Conservation (phyloP, 2,888 invertebrate genomes). For the Oxyteleia sp. region DNA sequence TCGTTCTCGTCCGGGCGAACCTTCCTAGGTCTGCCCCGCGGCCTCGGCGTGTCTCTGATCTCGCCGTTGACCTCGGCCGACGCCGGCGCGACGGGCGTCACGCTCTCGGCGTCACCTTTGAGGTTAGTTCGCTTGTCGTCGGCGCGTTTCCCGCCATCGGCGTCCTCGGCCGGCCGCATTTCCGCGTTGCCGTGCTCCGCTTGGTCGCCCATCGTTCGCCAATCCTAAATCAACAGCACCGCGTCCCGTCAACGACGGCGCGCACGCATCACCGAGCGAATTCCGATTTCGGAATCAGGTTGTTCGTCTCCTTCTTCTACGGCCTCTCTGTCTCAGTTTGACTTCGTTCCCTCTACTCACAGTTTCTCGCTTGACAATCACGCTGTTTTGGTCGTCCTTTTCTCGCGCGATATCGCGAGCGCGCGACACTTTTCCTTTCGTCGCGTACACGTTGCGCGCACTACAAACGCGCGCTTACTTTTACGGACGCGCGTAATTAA, state of each 20-base stretch:
- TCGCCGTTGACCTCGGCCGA: slow-evolving; percentile 50
- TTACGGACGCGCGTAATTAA: too few relatives aligned
- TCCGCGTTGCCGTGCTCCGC: slow-evolving; percentile 7
- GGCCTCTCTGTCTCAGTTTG: too few relatives aligned
- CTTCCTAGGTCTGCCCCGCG: slow-evolving; percentile 57
- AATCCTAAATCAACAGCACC: slow-evolving; percentile 31
- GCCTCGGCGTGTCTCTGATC: slow-evolving; percentile 40
- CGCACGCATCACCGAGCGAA: not conserved
- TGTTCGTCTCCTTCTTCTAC: too few relatives aligned
- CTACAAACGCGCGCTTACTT: too few relatives aligned
- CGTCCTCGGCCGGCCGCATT: slow-evolving; percentile 25
- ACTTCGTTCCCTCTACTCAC: too few relatives aligned
- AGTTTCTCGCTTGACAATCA: too few relatives aligned
- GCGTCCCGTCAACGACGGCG: slow-evolving; percentile 21
- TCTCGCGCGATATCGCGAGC: too few relatives aligned
- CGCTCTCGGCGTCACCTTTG: slow-evolving; percentile 64
- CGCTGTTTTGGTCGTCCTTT: too few relatives aligned
- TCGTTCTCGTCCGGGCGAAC: slow-evolving; percentile 42
- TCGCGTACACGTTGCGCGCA: too few relatives aligned
- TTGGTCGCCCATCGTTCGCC: slow-evolving; percentile 21
- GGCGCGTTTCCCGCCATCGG: slow-evolving; percentile 69
- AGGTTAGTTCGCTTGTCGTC: slow-evolving; percentile 70
- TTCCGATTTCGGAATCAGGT: too few relatives aligned
- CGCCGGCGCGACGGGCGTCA: slow-evolving; percentile 29
- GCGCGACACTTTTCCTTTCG: too few relatives aligned